These are phyloP conservation scores for Athene noctua DNA, from an alignment of 2,113 vertebrate genomes.

Conservation along the genomic window DNA sequence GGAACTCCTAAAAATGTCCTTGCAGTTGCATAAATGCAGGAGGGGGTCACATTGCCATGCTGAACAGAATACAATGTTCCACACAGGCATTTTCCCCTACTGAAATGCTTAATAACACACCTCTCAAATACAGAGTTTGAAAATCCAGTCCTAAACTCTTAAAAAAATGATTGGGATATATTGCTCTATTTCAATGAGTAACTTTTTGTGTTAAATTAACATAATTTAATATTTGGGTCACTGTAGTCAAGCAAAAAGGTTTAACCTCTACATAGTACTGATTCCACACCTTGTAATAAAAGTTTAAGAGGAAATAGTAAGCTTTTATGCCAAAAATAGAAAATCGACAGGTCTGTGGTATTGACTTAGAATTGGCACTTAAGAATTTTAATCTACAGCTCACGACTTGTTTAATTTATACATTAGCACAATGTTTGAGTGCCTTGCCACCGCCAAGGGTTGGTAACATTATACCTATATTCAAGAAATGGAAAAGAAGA, in stretches of 20 bases:
- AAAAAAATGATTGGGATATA: neutral
- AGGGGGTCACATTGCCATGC: neutral
- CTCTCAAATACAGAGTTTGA: neutral
- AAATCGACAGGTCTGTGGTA: neutral
- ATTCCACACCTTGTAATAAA: slow-evolving; percentile 34
- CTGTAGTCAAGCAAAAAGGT: slow-evolving; percentile 14
- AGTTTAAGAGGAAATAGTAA: slow-evolving; percentile 45
- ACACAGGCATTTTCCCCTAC: neutral
- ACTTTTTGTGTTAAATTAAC: slow-evolving; percentile 24
- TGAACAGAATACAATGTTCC: neutral
- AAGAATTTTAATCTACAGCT: slow-evolving; percentile 50
- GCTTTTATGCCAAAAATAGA: slow-evolving; percentile 15
- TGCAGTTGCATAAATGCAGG: neutral
- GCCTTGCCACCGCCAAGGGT: slow-evolving; percentile 36
- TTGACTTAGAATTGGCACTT: slow-evolving; percentile 9
- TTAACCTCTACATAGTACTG: slow-evolving; percentile 15
- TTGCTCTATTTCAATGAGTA: neutral
- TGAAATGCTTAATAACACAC: neutral
- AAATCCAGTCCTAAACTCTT: neutral
- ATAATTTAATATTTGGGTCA: slow-evolving; percentile 13
- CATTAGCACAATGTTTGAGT: slow-evolving; percentile 13
- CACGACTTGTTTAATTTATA: slow-evolving; percentile 55
- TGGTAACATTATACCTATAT: slow-evolving; percentile 38
- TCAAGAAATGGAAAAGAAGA: slow-evolving; percentile 53
- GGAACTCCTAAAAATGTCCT: neutral